Conservation (phyloP, 2,888 invertebrate genomes). For the Drosophila planitibia region DNA sequence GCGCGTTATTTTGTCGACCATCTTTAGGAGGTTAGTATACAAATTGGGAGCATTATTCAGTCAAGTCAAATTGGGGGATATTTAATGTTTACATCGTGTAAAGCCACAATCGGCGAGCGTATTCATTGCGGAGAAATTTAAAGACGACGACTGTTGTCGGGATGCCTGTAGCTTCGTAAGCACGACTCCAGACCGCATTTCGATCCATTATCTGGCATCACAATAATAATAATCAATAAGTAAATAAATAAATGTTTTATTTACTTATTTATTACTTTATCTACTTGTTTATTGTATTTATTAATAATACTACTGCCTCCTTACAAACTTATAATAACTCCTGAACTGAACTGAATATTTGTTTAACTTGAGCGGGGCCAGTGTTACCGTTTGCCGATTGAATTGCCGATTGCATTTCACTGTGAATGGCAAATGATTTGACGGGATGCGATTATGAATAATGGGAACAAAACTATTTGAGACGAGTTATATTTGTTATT, state of each 20-base stretch:
- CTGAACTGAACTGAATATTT: too few relatives aligned
- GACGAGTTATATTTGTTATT: neutral
- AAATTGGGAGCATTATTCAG: neutral
- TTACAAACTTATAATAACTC: neutral
- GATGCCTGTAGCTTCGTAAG: neutral
- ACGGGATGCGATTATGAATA: neutral
- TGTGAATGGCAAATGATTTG: constrained; percentile 1
- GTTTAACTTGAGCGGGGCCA: neutral
- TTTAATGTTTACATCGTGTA: neutral
- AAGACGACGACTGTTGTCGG: neutral
- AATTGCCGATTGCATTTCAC: neutral
- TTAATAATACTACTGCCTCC: neutral
- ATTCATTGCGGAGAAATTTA: neutral
- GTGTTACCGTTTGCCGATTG: too few relatives aligned
- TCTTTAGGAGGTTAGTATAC: too few relatives aligned
- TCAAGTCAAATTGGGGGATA: too few relatives aligned
- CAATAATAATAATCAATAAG: neutral
- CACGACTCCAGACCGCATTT: neutral
- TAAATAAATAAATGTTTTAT: neutral
- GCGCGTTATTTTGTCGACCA: too few relatives aligned
- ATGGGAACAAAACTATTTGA: neutral
- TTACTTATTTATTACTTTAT: neutral
- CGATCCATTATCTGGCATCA: too few relatives aligned
- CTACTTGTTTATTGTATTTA: neutral
- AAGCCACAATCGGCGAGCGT: neutral